phyloP scores from a whole-genome alignment of 2,888 invertebrate genomes.

The Oxytorus armatus region DNA sequence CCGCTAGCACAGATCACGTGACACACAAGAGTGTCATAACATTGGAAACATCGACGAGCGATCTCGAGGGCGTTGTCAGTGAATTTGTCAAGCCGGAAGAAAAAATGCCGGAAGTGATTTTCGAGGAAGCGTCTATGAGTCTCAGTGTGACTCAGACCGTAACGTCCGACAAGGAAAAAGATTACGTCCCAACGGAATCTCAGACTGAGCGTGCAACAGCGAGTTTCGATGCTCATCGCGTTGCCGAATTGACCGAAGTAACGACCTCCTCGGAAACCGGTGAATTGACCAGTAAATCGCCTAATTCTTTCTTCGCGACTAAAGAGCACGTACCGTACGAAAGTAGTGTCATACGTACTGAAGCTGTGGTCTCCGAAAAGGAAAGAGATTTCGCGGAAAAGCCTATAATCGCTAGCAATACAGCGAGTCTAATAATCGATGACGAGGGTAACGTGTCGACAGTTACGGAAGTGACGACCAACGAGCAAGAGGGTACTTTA shows the following conservation, averaged over 20 bases:
- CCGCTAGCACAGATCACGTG: conserved; percentile 86
- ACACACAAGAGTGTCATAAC: conserved; percentile 86
- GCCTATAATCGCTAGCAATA: conserved; percentile 74
- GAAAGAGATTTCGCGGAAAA: conserved; percentile 84
- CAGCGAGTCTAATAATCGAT: conserved; percentile 78
- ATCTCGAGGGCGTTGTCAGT: conserved; percentile 79
- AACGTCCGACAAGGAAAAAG: conserved; percentile 84
- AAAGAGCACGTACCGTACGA: conserved; percentile 85
- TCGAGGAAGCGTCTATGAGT: conserved; percentile 84
- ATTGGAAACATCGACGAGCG: conserved; percentile 80
- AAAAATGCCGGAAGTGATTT: conserved; percentile 77
- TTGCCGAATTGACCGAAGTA: conserved; percentile 87
- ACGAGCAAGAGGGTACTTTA: conserved; percentile 86
- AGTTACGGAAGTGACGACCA: conserved; percentile 86
- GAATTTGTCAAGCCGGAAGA: conserved; percentile 80
- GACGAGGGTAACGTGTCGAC: conserved; percentile 85
- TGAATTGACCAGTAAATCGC: conserved; percentile 83
- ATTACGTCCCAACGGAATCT: conserved; percentile 74
- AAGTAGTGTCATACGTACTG: conserved; percentile 86
- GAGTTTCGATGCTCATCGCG: conserved; percentile 84
- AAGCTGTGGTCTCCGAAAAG: conserved; percentile 87
- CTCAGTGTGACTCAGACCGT: conserved; percentile 86
- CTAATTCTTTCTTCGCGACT: conserved; percentile 83
- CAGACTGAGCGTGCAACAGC: conserved; percentile 82
- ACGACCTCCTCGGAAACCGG: conserved; percentile 85